Evolutionary conservation across 2,113 vertebrate genomes (phyloP).

Genomic region (Herpailurus yagouaroundi): DNA sequence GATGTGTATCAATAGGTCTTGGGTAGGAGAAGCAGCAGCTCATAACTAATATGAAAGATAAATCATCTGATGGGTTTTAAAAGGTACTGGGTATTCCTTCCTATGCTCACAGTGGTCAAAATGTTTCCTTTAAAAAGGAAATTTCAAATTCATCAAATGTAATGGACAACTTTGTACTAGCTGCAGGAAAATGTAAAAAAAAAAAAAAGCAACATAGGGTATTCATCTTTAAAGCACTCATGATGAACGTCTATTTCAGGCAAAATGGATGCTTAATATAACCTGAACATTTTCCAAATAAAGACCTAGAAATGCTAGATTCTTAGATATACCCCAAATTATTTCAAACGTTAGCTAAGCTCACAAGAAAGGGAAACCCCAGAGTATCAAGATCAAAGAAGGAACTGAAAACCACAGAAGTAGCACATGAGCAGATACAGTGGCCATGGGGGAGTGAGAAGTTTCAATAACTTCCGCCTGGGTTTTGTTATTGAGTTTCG

Average conservation of each 20-base stretch:
- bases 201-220: background rate
- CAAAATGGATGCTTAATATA: background rate
- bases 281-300: constrained; percentile 15
- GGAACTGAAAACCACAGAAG: constrained; percentile 61
- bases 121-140: background rate
- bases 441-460: background rate
- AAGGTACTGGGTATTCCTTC: background rate
- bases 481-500: constrained; percentile 6
- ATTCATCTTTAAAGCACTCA: background rate
- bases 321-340: background rate
- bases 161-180: background rate
- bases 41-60: background rate
- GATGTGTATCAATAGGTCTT: background rate
- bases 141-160: background rate
- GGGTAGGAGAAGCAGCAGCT: background rate
- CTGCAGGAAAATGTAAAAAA: background rate
- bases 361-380: background rate
- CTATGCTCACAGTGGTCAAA: background rate
- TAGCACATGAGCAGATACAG: background rate
- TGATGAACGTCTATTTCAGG: background rate
- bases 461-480: constrained; percentile 49
- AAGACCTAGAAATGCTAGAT: constrained; percentile 24
- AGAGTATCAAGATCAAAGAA: background rate
- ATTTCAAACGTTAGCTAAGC: constrained; percentile 9
- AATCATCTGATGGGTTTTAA: background rate